Base-by-base conservation (phyloP, 2,113 vertebrate genomes). In the Rhombomys opimus region DNA sequence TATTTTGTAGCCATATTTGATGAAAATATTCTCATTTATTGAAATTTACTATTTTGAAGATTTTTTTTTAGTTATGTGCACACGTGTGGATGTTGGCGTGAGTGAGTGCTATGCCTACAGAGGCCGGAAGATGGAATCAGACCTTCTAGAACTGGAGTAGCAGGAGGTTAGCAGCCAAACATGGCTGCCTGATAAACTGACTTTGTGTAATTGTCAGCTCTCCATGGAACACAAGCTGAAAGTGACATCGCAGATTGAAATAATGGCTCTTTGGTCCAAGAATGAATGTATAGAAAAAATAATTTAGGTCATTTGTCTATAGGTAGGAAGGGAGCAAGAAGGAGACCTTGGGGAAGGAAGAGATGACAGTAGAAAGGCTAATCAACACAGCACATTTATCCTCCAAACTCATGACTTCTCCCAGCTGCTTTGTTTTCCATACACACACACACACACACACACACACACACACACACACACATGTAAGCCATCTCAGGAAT, bases 11-110 rank as follows among this genome's bases (percentile, higher is more conserved):
- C 6, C 13, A 67, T 50, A 30, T 81, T 35, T 76, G 2, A 38
- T 93, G 17, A 81, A 89, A 96, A 86, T 84, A 50, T 75, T 81
- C 25, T 94, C 76, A 91, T 32, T 50, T 87, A 63, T 32, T 70
- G 35, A 93, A 20, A 54, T 50, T 57, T 70, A 32, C 4, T 81
- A 14, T 85, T 85, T 86, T 86, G 9, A 67, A 86, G 25, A 32
- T n/a, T 46, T 30, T 63, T 30, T 65, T 46, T 11, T 12, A 46
- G 20, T 2, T 65, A 2, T 80, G n/a, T 50, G 23, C 27, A 27
- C 17, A 22, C 13, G 38, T 84, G n/a, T 59, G 32, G 15, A 57
- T 57, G 4, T 23, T 7, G 1, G 9, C 13, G 4, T 32, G 6
- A 13, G 5, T 32, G 41, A 35, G 41, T 35, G 3, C 25, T 52